Conservation (phyloP, 2,113 vertebrate genomes). For the Romanogobio albipinnatus region DNA sequence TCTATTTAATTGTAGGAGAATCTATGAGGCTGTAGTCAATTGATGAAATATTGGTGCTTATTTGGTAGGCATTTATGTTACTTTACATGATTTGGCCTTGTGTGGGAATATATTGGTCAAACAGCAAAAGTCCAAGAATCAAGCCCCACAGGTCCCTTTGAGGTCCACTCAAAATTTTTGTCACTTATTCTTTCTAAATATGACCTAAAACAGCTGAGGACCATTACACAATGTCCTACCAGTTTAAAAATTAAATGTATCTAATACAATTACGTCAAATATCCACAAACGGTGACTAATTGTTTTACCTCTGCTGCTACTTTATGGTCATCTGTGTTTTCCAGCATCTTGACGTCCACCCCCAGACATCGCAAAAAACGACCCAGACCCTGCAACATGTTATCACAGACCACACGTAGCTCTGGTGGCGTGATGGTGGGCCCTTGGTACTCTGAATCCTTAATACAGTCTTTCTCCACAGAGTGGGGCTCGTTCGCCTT, state of each 20-base stretch:
- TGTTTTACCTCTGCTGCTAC: slow-evolving; percentile 80
- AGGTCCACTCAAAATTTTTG: background rate
- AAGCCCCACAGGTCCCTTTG: background rate
- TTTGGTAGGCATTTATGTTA: background rate
- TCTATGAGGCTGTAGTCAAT: background rate
- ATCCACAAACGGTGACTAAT: background rate
- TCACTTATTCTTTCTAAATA: background rate
- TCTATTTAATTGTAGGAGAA: background rate
- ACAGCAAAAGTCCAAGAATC: background rate
- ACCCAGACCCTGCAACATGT: slow-evolving; percentile 88
- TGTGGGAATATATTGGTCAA: background rate
- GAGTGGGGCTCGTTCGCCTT: slow-evolving; percentile 50
- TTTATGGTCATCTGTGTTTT: slow-evolving; percentile 81
- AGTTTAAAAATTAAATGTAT: background rate
- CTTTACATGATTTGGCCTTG: background rate
- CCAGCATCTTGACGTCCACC: slow-evolving; percentile 79
- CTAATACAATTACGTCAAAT: background rate
- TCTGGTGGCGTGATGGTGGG: slow-evolving; percentile 69
- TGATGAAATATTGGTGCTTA: background rate
- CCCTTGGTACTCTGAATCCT: slow-evolving; percentile 31
- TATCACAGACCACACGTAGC: slow-evolving; percentile 86
- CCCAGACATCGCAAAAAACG: slow-evolving; percentile 86
- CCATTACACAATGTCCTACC: background rate
- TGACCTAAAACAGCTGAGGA: background rate
- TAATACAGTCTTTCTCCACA: background rate